Evolutionary conservation across 2,113 vertebrate species (phyloP).

Genomic region (Dromiciops gliroides): DNA sequence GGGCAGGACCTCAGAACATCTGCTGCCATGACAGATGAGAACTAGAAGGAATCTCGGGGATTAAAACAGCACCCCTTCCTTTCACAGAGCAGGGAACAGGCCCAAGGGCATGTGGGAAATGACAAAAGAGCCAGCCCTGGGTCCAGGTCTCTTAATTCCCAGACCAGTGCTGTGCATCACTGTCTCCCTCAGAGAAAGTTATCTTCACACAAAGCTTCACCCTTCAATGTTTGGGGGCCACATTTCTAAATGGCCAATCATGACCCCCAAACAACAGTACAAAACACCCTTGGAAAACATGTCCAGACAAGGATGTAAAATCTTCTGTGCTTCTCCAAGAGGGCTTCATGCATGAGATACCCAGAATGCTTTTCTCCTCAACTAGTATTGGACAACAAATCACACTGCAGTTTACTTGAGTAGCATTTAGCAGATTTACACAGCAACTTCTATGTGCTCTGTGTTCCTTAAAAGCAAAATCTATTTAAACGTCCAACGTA

Average conservation of each 20-base stretch:
- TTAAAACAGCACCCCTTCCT: not conserved
- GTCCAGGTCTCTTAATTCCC: not conserved
- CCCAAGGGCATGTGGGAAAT: not conserved
- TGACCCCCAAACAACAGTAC: rapidly evolving
- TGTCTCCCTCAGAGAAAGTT: not conserved
- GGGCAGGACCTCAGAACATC: not conserved
- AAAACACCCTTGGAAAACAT: not conserved
- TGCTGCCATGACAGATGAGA: not conserved
- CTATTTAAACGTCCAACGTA: constrained; percentile 32
- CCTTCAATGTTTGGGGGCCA: not conserved
- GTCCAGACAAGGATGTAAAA: not conserved
- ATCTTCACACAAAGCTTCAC: not conserved
- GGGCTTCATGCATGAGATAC: rapidly evolving
- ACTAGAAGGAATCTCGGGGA: not conserved
- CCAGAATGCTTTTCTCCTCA: not conserved
- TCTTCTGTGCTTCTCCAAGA: not conserved
- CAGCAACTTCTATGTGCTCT: not conserved
- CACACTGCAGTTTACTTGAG: not conserved
- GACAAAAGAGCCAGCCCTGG: not conserved
- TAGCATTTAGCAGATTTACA: constrained; percentile 15
- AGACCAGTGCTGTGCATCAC: not conserved
- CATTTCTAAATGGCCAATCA: not conserved
- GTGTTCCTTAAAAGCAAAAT: constrained; percentile 34
- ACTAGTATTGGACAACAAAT: not conserved
- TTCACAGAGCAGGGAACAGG: not conserved